A percentile compares a stretch with the other conserved stretches of the same genome.
phyloP scores from a whole-genome alignment of 1,140 invertebrate species.

The Teleogryllus occipitalis region DNA sequence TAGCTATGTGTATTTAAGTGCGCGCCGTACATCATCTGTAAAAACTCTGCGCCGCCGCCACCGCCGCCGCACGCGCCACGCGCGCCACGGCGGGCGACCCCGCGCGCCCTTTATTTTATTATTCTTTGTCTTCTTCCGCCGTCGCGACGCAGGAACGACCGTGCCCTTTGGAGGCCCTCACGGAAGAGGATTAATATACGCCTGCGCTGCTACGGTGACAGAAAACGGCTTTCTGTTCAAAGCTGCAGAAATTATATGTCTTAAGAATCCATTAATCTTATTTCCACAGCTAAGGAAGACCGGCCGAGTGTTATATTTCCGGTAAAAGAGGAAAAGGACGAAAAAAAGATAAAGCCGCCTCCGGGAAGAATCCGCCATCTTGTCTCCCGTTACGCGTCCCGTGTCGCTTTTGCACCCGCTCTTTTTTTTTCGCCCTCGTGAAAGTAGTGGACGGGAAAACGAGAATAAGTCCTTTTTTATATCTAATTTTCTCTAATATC shows the following conservation, averaged over 20 bases:
- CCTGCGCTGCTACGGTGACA: background rate
- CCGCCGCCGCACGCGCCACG: too few relatives aligned
- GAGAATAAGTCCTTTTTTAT: background rate
- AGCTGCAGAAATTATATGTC: slow-evolving; percentile 4
- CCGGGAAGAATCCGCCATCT: background rate
- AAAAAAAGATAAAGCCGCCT: background rate
- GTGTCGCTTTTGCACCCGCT: background rate
- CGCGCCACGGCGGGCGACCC: background rate
- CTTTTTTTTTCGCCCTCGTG: background rate
- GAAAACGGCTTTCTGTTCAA: background rate
- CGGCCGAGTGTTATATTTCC: background rate
- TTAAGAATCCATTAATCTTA: slow-evolving; percentile 6
- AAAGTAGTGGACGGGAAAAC: background rate
- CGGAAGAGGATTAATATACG: background rate
- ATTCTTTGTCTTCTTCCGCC: background rate
- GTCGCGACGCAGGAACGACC: background rate
- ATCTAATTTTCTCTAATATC: background rate
- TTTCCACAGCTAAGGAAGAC: background rate
- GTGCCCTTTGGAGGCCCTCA: background rate
- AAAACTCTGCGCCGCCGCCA: background rate
- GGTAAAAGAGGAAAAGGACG: background rate
- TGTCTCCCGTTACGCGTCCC: background rate
- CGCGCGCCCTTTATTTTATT: background rate
- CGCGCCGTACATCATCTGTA: background rate
- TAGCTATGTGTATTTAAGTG: slow-evolving; percentile 1